phyloP scores from a whole-genome alignment of 2,113 vertebrate genomes.

The Cyprinodon tularosa region DNA sequence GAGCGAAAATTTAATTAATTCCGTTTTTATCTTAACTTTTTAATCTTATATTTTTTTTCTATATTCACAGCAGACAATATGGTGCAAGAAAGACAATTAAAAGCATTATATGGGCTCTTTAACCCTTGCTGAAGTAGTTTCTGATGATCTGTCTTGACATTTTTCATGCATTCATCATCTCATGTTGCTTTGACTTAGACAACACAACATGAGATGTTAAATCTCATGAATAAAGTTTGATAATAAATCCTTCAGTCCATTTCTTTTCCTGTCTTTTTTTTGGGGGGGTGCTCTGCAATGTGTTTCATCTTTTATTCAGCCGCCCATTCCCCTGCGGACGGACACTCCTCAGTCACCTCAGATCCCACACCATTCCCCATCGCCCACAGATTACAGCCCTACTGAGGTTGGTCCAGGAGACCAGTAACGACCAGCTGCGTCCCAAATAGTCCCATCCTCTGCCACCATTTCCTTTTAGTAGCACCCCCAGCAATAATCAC shows the following conservation, averaged over 20 bases:
- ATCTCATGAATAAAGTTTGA: constrained; percentile 2
- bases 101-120: constrained; percentile 17
- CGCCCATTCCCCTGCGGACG: constrained; percentile 63
- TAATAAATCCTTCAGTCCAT: constrained; percentile 30
- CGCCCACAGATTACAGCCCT: constrained; percentile 74
- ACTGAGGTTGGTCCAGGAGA: constrained; percentile 71
- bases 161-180: constrained; percentile 35
- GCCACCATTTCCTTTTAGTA: constrained; percentile 40
- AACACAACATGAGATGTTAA: background rate
- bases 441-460: constrained; percentile 43
- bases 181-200: constrained; percentile 12
- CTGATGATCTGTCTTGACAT: constrained; percentile 18
- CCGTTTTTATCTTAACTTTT: background rate
- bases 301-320: constrained; percentile 71
- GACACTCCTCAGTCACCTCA: constrained; percentile 73
- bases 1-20: background rate
- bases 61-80: background rate
- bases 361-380: constrained; percentile 61
- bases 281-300: constrained; percentile 27
- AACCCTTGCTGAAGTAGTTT: constrained; percentile 20
- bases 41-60: background rate
- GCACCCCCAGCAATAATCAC: constrained; percentile 13
- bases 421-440: constrained; percentile 54
- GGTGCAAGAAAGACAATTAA: background rate
- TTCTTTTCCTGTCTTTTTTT: constrained; percentile 38